phyloP scores from a whole-genome alignment of 2,888 invertebrate genomes.

The Nymphalis urticae region DNA sequence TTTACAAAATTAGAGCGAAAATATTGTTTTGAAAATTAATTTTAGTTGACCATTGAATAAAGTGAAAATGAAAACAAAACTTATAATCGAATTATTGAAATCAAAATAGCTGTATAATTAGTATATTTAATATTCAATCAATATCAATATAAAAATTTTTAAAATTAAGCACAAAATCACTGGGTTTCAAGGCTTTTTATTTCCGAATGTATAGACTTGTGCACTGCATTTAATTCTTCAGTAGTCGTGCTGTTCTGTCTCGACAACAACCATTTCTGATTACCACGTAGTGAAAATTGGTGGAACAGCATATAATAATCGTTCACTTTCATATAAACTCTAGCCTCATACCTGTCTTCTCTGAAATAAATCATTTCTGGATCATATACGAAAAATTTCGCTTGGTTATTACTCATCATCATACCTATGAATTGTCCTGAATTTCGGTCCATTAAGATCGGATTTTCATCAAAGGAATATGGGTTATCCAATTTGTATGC shows the following conservation, averaged over 20 bases:
- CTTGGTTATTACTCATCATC: conserved; percentile 18
- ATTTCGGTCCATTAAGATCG: conserved; percentile 11
- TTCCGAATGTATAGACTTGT: conserved; percentile 22
- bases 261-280: conserved; percentile 25
- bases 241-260: conserved; percentile 21
- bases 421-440: conserved; percentile 11
- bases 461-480: conserved; percentile 24
- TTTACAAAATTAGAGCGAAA: too few relatives aligned
- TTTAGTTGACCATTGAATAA: too few relatives aligned
- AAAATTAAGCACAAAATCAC: conserved; percentile 19
- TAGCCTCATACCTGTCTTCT: not conserved
- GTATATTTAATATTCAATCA: not conserved
- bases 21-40: too few relatives aligned
- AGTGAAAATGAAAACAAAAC: too few relatives aligned
- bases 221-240: conserved; percentile 22
- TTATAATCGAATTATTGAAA: too few relatives aligned
- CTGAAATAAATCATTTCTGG: conserved; percentile 11
- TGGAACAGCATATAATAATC: conserved; percentile 28
- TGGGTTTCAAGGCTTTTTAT: conserved; percentile 23
- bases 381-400: conserved; percentile 18
- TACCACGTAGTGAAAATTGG: conserved; percentile 11
- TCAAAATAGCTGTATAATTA: too few relatives aligned
- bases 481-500: conserved; percentile 9
- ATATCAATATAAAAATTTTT: not conserved
- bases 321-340: conserved; percentile 25